Percentiles rank a stretch among this genome's conserved stretches.
These are phyloP conservation scores for Clivina fossor DNA, from an alignment of 2,888 invertebrate species.

Conservation along the genomic window DNA sequence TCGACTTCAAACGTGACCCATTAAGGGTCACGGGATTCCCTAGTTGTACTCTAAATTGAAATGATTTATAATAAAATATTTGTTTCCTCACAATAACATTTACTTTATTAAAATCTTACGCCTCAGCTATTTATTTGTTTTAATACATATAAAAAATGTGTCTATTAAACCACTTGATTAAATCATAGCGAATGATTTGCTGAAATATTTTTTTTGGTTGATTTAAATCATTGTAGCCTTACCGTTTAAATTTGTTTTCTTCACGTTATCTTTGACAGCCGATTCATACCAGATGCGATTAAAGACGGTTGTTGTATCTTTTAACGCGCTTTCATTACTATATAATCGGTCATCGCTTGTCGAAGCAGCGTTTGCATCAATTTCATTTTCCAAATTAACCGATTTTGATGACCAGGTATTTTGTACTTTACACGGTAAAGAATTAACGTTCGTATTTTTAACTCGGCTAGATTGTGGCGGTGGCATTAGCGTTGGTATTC, in stretches of 20 bases:
- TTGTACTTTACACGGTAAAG: slow-evolving; percentile 49
- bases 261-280: slow-evolving; percentile 41
- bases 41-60: too few relatives aligned
- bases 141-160: too few relatives aligned
- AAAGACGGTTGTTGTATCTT: slow-evolving; percentile 51
- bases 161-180: too few relatives aligned
- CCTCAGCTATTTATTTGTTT: too few relatives aligned
- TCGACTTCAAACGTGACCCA: too few relatives aligned
- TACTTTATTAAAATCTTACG: too few relatives aligned
- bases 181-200: too few relatives aligned
- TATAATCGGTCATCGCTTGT: background rate
- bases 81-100: too few relatives aligned
- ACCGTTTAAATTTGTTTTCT: slow-evolving; percentile 18
- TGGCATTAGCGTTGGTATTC: slow-evolving; percentile 55
- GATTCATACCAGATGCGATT: slow-evolving; percentile 58
- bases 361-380: slow-evolving; percentile 38
- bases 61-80: too few relatives aligned
- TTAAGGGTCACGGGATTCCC: too few relatives aligned
- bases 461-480: slow-evolving; percentile 52
- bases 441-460: slow-evolving; percentile 35
- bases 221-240: background rate
- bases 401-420: slow-evolving; percentile 49
- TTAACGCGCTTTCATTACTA: slow-evolving; percentile 26
- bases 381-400: slow-evolving; percentile 37
- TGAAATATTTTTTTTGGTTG: too few relatives aligned